Evolutionary conservation across 2,797 vertebrate species (phyloP), one percentile per base, ranked within the genome.

Genomic region (Menidia menidia): DNA sequence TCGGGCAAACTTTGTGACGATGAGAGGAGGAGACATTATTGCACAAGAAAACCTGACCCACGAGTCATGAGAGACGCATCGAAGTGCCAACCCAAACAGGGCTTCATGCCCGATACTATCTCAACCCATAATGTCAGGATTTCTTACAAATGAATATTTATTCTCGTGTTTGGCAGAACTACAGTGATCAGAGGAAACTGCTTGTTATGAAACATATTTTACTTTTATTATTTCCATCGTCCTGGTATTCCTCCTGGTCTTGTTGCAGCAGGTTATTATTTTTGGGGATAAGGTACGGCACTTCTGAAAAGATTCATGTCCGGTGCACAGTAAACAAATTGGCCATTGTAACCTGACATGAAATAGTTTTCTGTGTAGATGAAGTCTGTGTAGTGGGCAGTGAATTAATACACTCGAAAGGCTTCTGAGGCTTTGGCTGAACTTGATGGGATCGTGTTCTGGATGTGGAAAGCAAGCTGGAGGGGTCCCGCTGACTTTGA

Each of bases 361-460:
- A 66, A 77, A 60, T 69, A 63, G 63, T 82, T 81, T 82, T 84
- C 77, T 74, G 33, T 64, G 70, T 62, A 60, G 80, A 77, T 14
- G 52, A 39, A 69, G 64, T 64, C 64, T 0, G n/a, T 69, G 71
- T 76, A 84, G 73, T 19, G 52, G 73, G 78, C 66, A 56, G 66
- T 71, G 64, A 72, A 64, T 75, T 67, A 68, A 82, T 85, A 75
- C 14, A 62, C 25, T 60, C 76, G 35, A 80, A 56, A 13, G 60
- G 76, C 84, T 76, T 86, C 78, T 69, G 76, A 80, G 83, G 85
- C 68, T 89, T 87, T 91, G 90, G 88, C 89, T 84, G 58, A 5
- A 33, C 61, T 84, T 6, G 2, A 42, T 57, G 33, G 75, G 83
- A 86, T 88, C 75, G 63, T 83, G 80, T 85, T 88, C 75, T 90